Evolutionary conservation across 2,797 vertebrate species (phyloP), one percentile per base, ranked within the genome.

Genomic region (Sebastes diaconus): DNA sequence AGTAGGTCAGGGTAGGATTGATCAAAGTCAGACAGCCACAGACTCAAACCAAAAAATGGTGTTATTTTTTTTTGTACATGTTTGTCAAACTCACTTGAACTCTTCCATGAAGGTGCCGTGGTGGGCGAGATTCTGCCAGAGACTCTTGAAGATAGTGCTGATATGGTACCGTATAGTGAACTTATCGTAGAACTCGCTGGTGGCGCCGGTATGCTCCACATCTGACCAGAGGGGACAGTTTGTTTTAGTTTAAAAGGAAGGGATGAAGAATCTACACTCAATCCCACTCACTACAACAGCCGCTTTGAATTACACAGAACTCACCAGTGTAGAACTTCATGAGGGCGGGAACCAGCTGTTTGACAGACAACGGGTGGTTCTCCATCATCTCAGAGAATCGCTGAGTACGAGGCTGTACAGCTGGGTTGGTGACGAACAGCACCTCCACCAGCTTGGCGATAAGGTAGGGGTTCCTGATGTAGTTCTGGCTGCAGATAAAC

Each of bases 271-370:
- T 46, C 8, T 42, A 50, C 2, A 39, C 8, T 57, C 22, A 2
- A 39, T 34, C 1, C 7, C 1, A 12, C 65, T 73, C 0, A 27
- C 29, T 42, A 57, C 16, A 57, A 27, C 25, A 58, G 1, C 25
- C 73, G 25, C 16, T 52, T 18, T 39, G 10, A 72, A 20, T 34
- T 6, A 59, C 54, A 14, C 12, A 20, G 9, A 61, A 71, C 93
- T 88, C 80, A 99, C 99, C 99, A 68, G 99, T 99, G 91, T 99
- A 99, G 94, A 99, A 99, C 94, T 99, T 99, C 99, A 99, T 99
- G 90, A 99, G 95, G 12, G 99, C 98, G 1, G 99, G 99, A 36
- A 99, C 99, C 80, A 99, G 94, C 90, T 99, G 93, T 86, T 99
- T 99, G 85, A 97, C 93, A 58, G 98, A 97, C 83, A 99, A 94